These are phyloP conservation scores for Sarcophaga rosellei DNA, from an alignment of 2,888 invertebrate genomes.

Conservation along the genomic window DNA sequence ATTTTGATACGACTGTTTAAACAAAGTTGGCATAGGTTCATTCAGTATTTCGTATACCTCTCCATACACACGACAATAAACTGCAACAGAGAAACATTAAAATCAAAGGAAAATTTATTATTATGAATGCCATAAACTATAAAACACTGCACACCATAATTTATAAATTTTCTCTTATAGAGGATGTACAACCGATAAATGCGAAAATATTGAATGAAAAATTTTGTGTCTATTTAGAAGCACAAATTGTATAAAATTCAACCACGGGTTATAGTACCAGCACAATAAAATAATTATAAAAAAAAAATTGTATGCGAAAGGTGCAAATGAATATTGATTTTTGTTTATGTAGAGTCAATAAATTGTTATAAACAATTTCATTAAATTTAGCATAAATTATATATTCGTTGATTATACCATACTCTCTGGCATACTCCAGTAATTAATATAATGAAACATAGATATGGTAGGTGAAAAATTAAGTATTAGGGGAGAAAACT, in stretches of 20 bases:
- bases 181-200: conserved; percentile 7
- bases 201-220: conserved; percentile 16
- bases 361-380: conserved; percentile 58
- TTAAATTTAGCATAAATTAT: conserved; percentile 58
- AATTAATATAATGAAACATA: too few relatives aligned
- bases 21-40: too few relatives aligned
- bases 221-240: conserved; percentile 21
- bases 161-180: too few relatives aligned
- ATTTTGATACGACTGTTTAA: too few relatives aligned
- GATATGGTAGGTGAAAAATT: too few relatives aligned
- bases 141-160: neutral
- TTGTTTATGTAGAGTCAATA: conserved; percentile 25
- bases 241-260: conserved; percentile 1
- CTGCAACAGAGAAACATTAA: neutral
- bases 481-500: too few relatives aligned
- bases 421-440: neutral
- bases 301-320: neutral
- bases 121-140: conserved; percentile 37
- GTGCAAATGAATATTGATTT: neutral
- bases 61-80: too few relatives aligned
- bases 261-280: neutral
- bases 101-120: conserved; percentile 23
- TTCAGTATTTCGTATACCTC: too few relatives aligned
- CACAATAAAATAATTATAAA: neutral
- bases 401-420: neutral